A percentile compares a stretch with the other conserved stretches of the same genome.
phyloP scores from a whole-genome alignment of 2,888 invertebrate genomes.

The Meloe dianella region DNA sequence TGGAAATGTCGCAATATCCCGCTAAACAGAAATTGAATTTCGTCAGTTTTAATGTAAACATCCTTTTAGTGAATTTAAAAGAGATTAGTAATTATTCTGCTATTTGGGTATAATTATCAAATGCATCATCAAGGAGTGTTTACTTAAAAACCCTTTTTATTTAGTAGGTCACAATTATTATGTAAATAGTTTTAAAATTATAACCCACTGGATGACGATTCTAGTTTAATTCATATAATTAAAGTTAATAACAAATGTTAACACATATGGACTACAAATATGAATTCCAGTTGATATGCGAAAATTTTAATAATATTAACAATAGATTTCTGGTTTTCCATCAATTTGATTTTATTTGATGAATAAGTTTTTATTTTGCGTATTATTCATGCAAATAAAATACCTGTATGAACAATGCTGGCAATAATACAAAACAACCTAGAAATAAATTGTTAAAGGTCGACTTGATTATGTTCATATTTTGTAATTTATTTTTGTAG shows the following conservation, averaged over 20 bases:
- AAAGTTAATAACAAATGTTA: not conserved
- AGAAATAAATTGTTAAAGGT: slow-evolving; percentile 1
- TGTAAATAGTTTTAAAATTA: not conserved
- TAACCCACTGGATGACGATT: not conserved
- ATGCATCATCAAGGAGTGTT: too few species aligned
- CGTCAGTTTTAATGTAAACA: too few species aligned
- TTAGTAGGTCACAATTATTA: too few species aligned
- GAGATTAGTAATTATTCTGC: too few species aligned
- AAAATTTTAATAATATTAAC: not conserved
- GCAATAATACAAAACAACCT: slow-evolving; percentile 1
- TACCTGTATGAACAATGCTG: not conserved
- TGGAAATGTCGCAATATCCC: too few species aligned
- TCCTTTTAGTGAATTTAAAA: too few species aligned
- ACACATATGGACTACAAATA: too few species aligned
- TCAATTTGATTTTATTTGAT: not conserved
- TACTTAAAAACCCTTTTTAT: too few species aligned
- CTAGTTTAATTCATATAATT: not conserved
- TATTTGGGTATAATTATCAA: too few species aligned
- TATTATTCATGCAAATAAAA: not conserved
- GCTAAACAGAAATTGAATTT: too few species aligned
- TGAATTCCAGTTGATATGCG: not conserved
- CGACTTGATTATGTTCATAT: not conserved
- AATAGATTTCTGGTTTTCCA: not conserved
- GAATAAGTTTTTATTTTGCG: too few species aligned
- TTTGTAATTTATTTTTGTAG: not conserved